phyloP scores from a whole-genome alignment of 2,113 vertebrate genomes.

The Catharus minimus region DNA sequence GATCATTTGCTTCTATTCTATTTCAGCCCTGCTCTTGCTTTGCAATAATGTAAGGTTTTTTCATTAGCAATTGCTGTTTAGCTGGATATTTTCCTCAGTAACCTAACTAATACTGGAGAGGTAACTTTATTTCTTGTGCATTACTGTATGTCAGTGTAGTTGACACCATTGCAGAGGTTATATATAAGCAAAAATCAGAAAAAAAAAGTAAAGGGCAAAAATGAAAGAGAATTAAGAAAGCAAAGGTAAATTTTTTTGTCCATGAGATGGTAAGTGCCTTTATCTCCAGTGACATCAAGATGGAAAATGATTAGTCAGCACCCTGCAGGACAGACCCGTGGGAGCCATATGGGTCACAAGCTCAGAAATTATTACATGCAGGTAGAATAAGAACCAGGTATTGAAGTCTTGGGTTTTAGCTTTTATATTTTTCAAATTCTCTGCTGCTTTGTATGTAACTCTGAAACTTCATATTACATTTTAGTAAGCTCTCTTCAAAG shows the following conservation, averaged over 20 bases:
- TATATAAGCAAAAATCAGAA: neutral
- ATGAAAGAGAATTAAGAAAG: neutral
- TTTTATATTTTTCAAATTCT: too few species aligned
- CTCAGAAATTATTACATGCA: neutral
- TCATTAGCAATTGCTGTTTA: constrained; percentile 41
- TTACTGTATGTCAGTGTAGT: neutral
- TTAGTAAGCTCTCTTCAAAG: too few species aligned
- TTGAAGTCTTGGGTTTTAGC: too few species aligned
- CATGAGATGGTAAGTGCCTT: neutral
- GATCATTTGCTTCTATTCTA: constrained; percentile 60
- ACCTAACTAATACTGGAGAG: constrained; percentile 41
- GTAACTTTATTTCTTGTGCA: constrained; percentile 11
- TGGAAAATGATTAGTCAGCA: neutral
- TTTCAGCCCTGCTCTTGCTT: constrained; percentile 43
- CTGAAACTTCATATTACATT: too few species aligned
- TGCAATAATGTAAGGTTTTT: constrained; percentile 7
- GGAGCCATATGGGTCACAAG: neutral
- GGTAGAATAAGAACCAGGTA: neutral
- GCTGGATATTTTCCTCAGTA: constrained; percentile 37
- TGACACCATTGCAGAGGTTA: neutral
- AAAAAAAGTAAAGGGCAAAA: neutral
- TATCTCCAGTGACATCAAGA: neutral
- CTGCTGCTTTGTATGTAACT: too few species aligned
- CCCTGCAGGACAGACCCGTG: neutral
- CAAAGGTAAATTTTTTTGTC: neutral